Base-by-base conservation (phyloP, 1,140 invertebrate species). In the Homalodisca vitripennis region DNA sequence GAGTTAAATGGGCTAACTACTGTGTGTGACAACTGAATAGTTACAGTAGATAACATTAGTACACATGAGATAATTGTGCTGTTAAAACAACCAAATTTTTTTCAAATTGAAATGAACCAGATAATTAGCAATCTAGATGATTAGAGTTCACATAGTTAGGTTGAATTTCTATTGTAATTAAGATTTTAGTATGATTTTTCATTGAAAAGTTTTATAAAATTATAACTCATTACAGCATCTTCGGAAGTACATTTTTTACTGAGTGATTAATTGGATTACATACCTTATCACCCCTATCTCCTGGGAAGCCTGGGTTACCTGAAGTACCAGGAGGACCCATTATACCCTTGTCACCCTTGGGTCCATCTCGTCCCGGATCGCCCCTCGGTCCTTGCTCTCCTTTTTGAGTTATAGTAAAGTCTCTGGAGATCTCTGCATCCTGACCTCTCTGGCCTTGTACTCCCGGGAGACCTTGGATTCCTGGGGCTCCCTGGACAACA, bases 401-500 rank as follows among this genome's bases (percentile, higher is more conserved):
- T 77, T 85, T 87, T 1, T 81, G 76, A 0, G 77, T 73, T 75
- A 81, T 79, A 3, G 88, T 75, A 71, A 82, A 76, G 72, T 80
- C 81, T 17, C 74, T 73, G 10, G 86, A 77, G 47, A 88, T 74
- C 12, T 82, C 67, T 13, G 88, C 89, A 10, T 84, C 75, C 53
- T 80, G 75, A 65, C 92, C 92, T 57, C 84, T 80, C 27, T 79
- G 74, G 71, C 90, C 90, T 73, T 80, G 81, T 13, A 79, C 75
- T 69, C 89, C 89, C 32, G 84, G 82, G 41, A 75, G 66, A 41
- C 89, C 89, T 48, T 84, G 80, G 2, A 75, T 72, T 60, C 87
- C 87, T 78, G 84, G 82, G 73, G 77, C 79, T 64, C 87, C 87
- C n/a, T n/a, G n/a, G n/a, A n/a, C n/a, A n/a, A n/a, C n/a, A n/a